These are phyloP conservation scores for Lucilia cuprina DNA, from an alignment of 1,140 invertebrate species.

Conservation along the genomic window DNA sequence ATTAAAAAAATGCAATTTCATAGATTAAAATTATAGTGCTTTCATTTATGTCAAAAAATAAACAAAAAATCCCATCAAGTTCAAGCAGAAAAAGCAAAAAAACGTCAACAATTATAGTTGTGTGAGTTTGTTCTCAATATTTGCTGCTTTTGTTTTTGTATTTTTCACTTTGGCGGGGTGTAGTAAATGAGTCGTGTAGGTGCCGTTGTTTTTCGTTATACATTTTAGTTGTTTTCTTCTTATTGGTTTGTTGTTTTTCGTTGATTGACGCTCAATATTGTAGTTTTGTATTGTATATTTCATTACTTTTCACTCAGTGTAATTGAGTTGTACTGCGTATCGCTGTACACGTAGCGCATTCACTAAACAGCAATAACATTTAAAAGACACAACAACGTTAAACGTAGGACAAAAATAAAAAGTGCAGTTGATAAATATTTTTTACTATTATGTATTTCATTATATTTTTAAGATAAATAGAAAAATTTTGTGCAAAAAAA, in stretches of 20 bases:
- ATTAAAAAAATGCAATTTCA: not conserved
- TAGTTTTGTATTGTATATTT: not conserved
- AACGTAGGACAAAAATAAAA: not conserved
- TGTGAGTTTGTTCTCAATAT: not conserved
- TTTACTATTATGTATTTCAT: not conserved
- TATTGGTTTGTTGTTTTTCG: slow-evolving; percentile 15
- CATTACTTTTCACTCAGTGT: slow-evolving; percentile 16
- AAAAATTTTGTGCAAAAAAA: not conserved
- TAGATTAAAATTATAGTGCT: not conserved
- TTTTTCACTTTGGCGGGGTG: not conserved
- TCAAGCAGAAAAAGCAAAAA: not conserved
- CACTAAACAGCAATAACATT: slow-evolving; percentile 22
- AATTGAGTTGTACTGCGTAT: slow-evolving; percentile 23
- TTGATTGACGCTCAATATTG: slow-evolving; percentile 8
- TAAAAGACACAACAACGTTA: not conserved
- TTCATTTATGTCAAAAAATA: not conserved
- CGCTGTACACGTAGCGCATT: slow-evolving; percentile 30
- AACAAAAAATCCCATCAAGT: not conserved
- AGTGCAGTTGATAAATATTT: slow-evolving; percentile 1
- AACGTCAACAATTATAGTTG: not conserved
- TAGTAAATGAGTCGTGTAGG: not conserved
- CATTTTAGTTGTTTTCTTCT: not conserved
- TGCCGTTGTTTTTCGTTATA: not conserved
- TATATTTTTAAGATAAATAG: not conserved
- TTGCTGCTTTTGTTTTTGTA: not conserved